Evolutionary conservation across 2,888 invertebrate species (phyloP).

Genomic region (Aphodius sticticus): DNA sequence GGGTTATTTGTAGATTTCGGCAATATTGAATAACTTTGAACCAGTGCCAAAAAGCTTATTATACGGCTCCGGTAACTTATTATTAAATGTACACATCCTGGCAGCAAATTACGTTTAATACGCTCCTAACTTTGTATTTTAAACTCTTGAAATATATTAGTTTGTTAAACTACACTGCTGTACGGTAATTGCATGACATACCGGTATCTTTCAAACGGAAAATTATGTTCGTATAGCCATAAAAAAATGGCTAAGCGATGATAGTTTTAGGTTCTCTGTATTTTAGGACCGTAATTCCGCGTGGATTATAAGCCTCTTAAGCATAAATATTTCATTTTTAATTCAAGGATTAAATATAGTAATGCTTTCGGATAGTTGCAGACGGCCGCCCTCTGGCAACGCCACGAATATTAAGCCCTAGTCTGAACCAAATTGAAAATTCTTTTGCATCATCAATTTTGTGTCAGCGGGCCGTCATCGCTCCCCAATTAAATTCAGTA

Average conservation of each 20-base stretch:
- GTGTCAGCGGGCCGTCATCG: not conserved
- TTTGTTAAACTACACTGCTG: not conserved
- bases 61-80: not conserved
- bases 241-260: not conserved
- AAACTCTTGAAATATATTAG: not conserved
- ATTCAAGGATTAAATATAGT: not conserved
- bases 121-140: not conserved
- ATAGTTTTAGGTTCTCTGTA: not conserved
- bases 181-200: not conserved
- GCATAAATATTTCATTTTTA: constrained; percentile 4
- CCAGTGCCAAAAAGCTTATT: not conserved
- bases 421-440: not conserved
- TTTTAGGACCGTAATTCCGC: not conserved
- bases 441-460: not conserved
- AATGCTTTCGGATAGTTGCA: not conserved
- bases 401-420: not conserved
- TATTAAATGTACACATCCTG: not conserved
- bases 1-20: not conserved
- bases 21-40: not conserved
- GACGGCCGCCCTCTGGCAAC: too few species aligned
- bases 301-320: not conserved
- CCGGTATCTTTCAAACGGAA: not conserved
- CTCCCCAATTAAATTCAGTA: not conserved
- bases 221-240: not conserved
- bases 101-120: not conserved